Percentiles rank a stretch among this genome's conserved stretches.
Evolutionary conservation across 2,113 vertebrate genomes (phyloP).

Genomic region (Mus pahari): DNA sequence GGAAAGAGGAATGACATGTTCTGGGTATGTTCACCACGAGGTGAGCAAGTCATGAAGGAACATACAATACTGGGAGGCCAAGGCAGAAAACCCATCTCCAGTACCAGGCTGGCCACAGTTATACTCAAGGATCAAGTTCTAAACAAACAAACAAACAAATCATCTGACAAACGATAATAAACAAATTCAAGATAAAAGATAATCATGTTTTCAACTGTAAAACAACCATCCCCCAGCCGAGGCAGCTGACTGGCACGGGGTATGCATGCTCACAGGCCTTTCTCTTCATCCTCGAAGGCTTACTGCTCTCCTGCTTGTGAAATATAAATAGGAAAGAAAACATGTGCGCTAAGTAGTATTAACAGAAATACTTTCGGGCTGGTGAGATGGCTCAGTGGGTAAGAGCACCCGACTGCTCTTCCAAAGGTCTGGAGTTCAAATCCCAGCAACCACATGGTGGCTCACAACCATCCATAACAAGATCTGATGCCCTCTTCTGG

Average conservation of each 20-base stretch:
- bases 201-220: too few relatives aligned
- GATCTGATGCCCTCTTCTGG: too few relatives aligned
- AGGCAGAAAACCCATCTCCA: not conserved
- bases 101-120: not conserved
- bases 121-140: not conserved
- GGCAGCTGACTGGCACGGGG: not conserved
- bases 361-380: not conserved
- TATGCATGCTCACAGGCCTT: not conserved
- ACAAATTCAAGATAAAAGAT: too few relatives aligned
- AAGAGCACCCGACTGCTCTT: too few relatives aligned
- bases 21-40: not conserved
- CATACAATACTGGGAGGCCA: not conserved
- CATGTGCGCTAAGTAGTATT: not conserved
- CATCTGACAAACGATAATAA: not conserved
- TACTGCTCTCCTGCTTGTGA: not conserved
- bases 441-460: too few relatives aligned
- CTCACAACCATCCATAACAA: too few relatives aligned
- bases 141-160: not conserved
- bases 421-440: too few relatives aligned
- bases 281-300: not conserved
- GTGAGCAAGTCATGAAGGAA: not conserved
- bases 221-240: too few relatives aligned
- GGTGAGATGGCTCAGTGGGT: too few relatives aligned
- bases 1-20: not conserved
- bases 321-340: conserved; percentile 9